Conservation (phyloP, 2,888 invertebrate genomes). For the Apamea monoglypha region DNA sequence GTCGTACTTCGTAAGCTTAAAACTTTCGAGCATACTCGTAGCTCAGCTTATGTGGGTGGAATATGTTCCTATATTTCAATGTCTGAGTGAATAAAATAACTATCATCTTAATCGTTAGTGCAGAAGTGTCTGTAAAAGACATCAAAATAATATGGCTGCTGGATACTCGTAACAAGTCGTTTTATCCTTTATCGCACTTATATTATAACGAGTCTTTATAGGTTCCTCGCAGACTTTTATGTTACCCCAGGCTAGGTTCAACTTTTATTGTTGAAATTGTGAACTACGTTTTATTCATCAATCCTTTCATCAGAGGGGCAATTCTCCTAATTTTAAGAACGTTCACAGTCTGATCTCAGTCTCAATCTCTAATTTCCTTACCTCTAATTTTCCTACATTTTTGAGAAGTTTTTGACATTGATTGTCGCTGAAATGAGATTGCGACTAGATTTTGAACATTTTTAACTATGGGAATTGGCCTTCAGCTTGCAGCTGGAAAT, state of each 20-base stretch:
- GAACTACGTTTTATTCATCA: neutral
- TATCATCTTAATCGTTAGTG: conserved; percentile 53
- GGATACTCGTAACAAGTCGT: neutral
- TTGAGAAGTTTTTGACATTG: too few relatives aligned
- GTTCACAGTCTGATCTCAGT: too few relatives aligned
- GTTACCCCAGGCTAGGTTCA: neutral
- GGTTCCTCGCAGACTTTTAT: neutral
- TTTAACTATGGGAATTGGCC: too few relatives aligned
- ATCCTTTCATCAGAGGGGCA: too few relatives aligned
- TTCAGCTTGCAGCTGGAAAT: too few relatives aligned
- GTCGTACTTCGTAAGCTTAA: conserved; percentile 26
- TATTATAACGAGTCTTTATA: conserved; percentile 3
- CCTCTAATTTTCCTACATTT: too few relatives aligned
- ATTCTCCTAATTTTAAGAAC: too few relatives aligned
- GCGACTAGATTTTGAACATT: too few relatives aligned
- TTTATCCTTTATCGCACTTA: conserved; percentile 10
- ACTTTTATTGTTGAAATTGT: conserved; percentile 6
- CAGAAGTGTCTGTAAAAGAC: conserved; percentile 66
- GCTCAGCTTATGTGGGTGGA: neutral
- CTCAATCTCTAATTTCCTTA: too few relatives aligned
- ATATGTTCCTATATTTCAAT: conserved; percentile 14
- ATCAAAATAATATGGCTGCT: conserved; percentile 47
- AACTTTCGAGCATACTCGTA: conserved; percentile 19
- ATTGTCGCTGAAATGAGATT: too few relatives aligned
- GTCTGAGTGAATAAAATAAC: conserved; percentile 33